Evolutionary conservation across 2,797 vertebrate genomes (phyloP).

Genomic region (Pangasius sanitwongsei): DNA sequence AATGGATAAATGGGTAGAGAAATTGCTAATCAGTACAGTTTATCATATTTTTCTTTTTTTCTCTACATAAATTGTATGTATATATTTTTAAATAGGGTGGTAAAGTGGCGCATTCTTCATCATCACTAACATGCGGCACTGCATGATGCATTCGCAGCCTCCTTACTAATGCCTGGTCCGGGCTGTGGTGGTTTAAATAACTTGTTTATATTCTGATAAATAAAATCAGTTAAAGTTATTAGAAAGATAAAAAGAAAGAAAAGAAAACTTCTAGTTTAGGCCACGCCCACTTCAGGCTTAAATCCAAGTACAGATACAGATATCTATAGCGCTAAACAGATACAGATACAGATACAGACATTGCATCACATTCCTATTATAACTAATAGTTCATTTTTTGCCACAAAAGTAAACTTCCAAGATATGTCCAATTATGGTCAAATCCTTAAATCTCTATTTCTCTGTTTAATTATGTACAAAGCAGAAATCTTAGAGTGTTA

Average conservation of each 20-base stretch:
- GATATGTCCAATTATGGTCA: background rate
- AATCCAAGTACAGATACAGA: background rate
- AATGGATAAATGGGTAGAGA: background rate
- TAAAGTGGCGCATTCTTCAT: background rate
- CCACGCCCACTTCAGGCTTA: background rate
- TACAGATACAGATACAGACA: background rate
- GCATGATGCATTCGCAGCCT: background rate
- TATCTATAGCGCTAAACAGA: background rate
- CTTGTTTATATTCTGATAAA: background rate
- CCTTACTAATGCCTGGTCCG: background rate
- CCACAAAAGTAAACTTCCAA: background rate
- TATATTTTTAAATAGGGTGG: background rate
- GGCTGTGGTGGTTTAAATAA: background rate
- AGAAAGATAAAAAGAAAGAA: background rate
- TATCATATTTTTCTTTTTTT: background rate
- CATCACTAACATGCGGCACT: background rate
- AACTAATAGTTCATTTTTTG: background rate
- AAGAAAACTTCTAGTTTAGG: background rate
- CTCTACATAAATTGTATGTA: background rate
- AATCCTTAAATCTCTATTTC: background rate
- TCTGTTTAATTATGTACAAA: background rate
- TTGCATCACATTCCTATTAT: background rate
- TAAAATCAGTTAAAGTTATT: background rate
- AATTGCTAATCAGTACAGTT: background rate
- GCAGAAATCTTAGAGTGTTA: background rate